Evolutionary conservation across 2,797 vertebrate species (phyloP), one percentile per base, ranked within the genome.

Genomic region (Cuniculus paca): DNA sequence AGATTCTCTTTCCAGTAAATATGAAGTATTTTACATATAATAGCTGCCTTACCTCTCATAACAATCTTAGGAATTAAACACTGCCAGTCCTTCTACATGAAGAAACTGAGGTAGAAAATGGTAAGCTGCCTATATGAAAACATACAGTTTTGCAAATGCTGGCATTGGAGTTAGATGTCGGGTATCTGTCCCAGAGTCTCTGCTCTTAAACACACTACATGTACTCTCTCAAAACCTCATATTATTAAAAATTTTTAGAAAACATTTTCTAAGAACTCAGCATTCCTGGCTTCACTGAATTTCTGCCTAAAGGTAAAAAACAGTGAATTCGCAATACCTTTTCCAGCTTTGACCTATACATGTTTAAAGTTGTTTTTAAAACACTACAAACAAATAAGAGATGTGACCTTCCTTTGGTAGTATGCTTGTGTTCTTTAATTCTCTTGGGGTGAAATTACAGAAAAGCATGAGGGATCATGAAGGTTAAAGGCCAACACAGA

Each of bases 341-440:
- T 96, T 81, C 78, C 24, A 74, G 60, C 14, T 22, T 93, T 74
- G 52, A 13, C 68, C 45, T 65, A 36, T 3, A 36, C 17, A n/a
- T 50, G 31, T 48, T 88, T 81, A 96, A 75, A 77, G 42, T 28
- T 85, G 2, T 56, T 94, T 97, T 84, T 50, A 58, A 85, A 88
- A 78, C 42, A 70, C 22, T 72, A 34, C 26, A 78, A 80, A 78
- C 54, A 58, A 82, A 19, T 36, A 85, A 63, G 93, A n/a, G 39
- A 86, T 24, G 4, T n/a, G 4, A 26, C 36, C 52, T 60, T 63
- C 22, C 63, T 91, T 87, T 90, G 26, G 48, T 88, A 45, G 20
- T 70, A 28, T 28, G 54, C 16, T 42, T 88, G 34, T 56, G 14
- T 80, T 74, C 58, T 91, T 58, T 56, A 26, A 58, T 91, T 86